These are phyloP conservation scores for Acanthopleura granulata DNA, from an alignment of 2,888 invertebrate species.

Conservation along the genomic window DNA sequence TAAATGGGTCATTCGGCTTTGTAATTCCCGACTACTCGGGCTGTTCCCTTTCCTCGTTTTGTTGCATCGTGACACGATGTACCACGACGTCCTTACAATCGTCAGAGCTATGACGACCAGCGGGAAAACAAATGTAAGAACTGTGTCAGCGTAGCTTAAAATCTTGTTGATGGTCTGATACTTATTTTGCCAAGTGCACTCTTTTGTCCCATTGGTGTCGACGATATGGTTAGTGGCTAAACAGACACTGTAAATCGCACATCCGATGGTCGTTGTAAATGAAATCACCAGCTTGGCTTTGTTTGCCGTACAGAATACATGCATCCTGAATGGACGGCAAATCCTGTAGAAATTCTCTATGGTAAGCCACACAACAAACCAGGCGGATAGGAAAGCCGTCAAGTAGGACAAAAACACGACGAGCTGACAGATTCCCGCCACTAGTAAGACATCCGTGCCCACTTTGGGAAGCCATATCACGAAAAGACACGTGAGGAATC, in stretches of 20 bases:
- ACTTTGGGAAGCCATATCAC: slow-evolving; percentile 44
- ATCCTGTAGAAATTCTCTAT: slow-evolving; percentile 87
- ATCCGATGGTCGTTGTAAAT: slow-evolving; percentile 31
- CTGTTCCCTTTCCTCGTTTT: background rate
- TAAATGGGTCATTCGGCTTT: slow-evolving; percentile 44
- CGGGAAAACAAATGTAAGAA: slow-evolving; percentile 34
- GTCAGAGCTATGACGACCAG: slow-evolving; percentile 28
- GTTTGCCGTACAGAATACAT: slow-evolving; percentile 40
- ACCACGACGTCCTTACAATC: slow-evolving; percentile 26
- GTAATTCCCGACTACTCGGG: slow-evolving; percentile 24
- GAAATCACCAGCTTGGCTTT: slow-evolving; percentile 41
- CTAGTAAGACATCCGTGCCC: slow-evolving; percentile 32
- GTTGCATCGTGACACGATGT: background rate
- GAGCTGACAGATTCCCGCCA: slow-evolving; percentile 67
- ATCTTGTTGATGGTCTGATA: slow-evolving; percentile 33
- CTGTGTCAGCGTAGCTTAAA: slow-evolving; percentile 41
- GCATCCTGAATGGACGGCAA: slow-evolving; percentile 77
- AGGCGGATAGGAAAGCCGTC: slow-evolving; percentile 83
- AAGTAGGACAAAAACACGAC: slow-evolving; percentile 71
- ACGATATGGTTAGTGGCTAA: slow-evolving; percentile 40
- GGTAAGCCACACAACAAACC: slow-evolving; percentile 88
- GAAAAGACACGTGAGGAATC: slow-evolving; percentile 80
- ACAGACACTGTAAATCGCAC: slow-evolving; percentile 44
- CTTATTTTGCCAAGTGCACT: slow-evolving; percentile 37
- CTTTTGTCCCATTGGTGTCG: slow-evolving; percentile 16